Conservation (phyloP, 2,888 invertebrate genomes). For the Liopterus haemorrhoidalis region DNA sequence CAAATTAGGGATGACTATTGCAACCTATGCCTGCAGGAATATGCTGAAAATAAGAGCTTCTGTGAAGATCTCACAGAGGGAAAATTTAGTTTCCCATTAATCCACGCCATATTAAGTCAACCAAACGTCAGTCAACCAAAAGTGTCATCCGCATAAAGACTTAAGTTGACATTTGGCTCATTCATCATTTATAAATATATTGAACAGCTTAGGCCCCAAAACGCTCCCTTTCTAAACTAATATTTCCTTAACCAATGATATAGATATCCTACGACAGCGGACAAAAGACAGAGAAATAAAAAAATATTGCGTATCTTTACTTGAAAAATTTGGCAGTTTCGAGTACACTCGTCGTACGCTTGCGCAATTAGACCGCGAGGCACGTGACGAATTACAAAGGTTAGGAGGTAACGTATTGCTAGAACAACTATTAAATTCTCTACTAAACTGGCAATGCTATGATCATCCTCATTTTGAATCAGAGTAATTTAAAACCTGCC, state of each 20-base stretch:
- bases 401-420: constrained; percentile 79
- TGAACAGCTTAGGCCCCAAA: too few species aligned
- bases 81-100: constrained; percentile 95
- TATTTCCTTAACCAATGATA: constrained; percentile 36
- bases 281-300: constrained; percentile 89
- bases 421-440: constrained; percentile 60
- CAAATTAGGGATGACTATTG: constrained; percentile 96
- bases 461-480: too few species aligned
- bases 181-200: too few species aligned
- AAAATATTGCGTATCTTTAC: constrained; percentile 79
- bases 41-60: constrained; percentile 88
- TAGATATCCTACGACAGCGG: constrained; percentile 85
- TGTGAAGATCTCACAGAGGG: constrained; percentile 98
- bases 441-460: constrained; percentile 18
- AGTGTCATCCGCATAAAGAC: too few species aligned
- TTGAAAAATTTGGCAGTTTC: constrained; percentile 86
- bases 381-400: constrained; percentile 66
- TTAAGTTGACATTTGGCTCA: too few species aligned
- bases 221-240: too few species aligned
- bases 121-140: constrained; percentile 75
- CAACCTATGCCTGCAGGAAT: constrained; percentile 82
- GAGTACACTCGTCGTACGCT: constrained; percentile 76
- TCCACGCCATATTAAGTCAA: constrained; percentile 80
- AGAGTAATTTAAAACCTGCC: too few species aligned
- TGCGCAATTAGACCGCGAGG: constrained; percentile 64